Conservation (phyloP, 2,888 invertebrate genomes). For the Gymnoscelis rufifasciata region DNA sequence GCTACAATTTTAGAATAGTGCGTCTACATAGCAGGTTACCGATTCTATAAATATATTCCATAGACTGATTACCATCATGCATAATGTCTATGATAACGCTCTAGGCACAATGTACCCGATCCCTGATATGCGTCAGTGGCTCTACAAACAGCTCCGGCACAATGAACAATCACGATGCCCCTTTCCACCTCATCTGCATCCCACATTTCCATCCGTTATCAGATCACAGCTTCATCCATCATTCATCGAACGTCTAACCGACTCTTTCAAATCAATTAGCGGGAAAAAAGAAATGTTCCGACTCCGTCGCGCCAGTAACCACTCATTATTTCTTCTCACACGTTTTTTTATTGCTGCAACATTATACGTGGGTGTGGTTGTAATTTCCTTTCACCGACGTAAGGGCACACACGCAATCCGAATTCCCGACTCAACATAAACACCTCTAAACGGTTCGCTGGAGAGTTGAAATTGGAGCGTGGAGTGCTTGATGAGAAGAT, state of each 20-base stretch:
- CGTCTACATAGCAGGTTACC: too few species aligned
- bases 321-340: constrained; percentile 79
- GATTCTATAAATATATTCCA: too few species aligned
- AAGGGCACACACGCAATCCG: constrained; percentile 77
- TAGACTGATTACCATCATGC: too few species aligned
- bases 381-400: constrained; percentile 79
- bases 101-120: too few species aligned
- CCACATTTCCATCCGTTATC: constrained; percentile 69
- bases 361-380: constrained; percentile 80
- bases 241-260: constrained; percentile 54
- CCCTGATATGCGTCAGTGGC: background rate
- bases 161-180: constrained; percentile 36
- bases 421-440: constrained; percentile 33
- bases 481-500: constrained; percentile 63
- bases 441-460: constrained; percentile 20
- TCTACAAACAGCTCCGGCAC: constrained; percentile 6
- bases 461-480: constrained; percentile 37
- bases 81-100: too few species aligned
- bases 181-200: constrained; percentile 65
- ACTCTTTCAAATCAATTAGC: constrained; percentile 70
- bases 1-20: too few species aligned
- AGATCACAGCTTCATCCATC: constrained; percentile 66
- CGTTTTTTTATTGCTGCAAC: constrained; percentile 77
- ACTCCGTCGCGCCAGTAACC: constrained; percentile 72
- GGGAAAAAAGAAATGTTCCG: constrained; percentile 63